Percentiles rank a stretch among this genome's conserved stretches.
These are phyloP conservation scores for Procavia capensis DNA, from an alignment of 2,113 vertebrate species.

Conservation along the genomic window DNA sequence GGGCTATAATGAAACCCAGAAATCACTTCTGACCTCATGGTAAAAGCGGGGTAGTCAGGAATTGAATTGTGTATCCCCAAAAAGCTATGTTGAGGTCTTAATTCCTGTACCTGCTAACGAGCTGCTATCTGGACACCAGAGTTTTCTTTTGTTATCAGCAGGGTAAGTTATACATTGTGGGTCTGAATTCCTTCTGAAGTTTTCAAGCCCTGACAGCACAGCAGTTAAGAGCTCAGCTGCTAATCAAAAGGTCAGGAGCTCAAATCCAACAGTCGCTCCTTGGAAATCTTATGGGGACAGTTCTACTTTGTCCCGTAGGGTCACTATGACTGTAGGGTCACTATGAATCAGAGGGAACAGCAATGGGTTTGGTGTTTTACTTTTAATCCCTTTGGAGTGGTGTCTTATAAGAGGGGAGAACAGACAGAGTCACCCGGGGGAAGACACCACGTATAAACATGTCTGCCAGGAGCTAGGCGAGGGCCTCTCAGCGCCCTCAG, in stretches of 20 bases:
- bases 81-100: neutral
- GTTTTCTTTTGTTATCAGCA: neutral
- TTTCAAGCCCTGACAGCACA: neutral
- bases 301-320: no score
- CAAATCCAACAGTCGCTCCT: no score
- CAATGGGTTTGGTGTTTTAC: no score
- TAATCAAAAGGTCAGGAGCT: no score
- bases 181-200: neutral
- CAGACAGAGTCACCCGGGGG: neutral
- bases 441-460: neutral
- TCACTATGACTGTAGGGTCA: no score
- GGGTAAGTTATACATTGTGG: neutral
- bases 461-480: neutral
- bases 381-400: neutral
- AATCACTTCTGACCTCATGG: neutral
- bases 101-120: neutral
- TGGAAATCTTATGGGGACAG: no score
- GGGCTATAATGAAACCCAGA: neutral
- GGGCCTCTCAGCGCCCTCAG: neutral
- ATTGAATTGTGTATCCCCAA: neutral
- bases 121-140: neutral
- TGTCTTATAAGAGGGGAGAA: neutral
- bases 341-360: no score
- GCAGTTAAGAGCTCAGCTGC: no score
- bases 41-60: neutral